Conservation (phyloP, 2,797 vertebrate species). For the Zonotrichia albicollis region DNA sequence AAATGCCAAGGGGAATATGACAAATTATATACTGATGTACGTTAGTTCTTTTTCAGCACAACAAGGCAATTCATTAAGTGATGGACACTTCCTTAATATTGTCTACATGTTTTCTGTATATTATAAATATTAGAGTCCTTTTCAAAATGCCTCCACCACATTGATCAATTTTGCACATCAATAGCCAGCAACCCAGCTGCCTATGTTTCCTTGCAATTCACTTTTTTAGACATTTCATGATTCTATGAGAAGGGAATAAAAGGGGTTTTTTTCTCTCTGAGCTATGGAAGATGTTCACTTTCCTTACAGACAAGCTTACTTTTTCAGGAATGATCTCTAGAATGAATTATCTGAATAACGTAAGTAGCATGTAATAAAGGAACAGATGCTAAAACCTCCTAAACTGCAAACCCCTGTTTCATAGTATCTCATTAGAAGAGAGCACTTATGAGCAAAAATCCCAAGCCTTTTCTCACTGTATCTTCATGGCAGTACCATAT, state of each 20-base stretch:
- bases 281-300: not conserved
- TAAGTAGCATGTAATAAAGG: not conserved
- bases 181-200: not conserved
- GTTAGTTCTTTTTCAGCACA: not conserved
- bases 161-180: not conserved
- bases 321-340: not conserved
- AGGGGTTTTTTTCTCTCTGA: not conserved
- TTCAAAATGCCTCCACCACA: not conserved
- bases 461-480: not conserved
- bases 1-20: not conserved
- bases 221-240: not conserved
- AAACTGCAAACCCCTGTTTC: not conserved
- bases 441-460: not conserved
- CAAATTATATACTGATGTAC: not conserved
- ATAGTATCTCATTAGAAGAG: not conserved
- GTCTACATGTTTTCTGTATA: not conserved
- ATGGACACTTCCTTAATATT: not conserved
- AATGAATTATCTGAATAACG: not conserved
- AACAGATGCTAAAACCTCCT: not conserved
- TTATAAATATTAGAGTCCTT: not conserved
- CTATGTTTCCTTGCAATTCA: not conserved
- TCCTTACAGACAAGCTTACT: not conserved
- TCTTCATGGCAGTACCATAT: not conserved
- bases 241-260: not conserved
- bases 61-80: not conserved